These are phyloP conservation scores for Brassicogethes aeneus DNA, from an alignment of 2,888 invertebrate species.

Conservation along the genomic window DNA sequence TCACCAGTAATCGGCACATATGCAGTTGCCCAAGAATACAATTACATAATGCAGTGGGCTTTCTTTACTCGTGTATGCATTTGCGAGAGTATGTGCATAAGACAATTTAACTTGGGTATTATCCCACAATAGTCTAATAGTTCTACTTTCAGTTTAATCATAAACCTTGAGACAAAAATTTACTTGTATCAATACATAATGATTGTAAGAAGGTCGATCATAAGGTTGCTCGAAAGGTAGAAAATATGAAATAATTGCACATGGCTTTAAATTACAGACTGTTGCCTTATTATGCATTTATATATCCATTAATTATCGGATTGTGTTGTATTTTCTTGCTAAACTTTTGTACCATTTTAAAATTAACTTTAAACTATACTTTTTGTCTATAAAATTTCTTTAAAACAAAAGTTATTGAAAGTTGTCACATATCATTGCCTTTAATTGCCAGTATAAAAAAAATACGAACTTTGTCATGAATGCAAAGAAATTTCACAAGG, in stretches of 20 bases:
- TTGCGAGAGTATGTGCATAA: slow-evolving; percentile 2
- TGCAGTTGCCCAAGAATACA: neutral
- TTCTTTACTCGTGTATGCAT: slow-evolving; percentile 2
- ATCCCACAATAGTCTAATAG: slow-evolving; percentile 10
- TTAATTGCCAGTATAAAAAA: too few relatives aligned
- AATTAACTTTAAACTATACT: too few relatives aligned
- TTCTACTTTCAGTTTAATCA: slow-evolving; percentile 27
- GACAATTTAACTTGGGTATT: slow-evolving; percentile 6
- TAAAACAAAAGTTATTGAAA: too few relatives aligned
- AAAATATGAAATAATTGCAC: slow-evolving; percentile 24
- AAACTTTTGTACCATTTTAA: too few relatives aligned
- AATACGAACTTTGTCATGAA: too few relatives aligned
- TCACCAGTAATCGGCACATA: neutral
- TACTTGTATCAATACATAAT: slow-evolving; percentile 19
- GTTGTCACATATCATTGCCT: too few relatives aligned
- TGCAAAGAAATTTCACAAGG: too few relatives aligned
- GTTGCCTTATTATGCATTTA: neutral
- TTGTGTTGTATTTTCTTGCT: too few relatives aligned
- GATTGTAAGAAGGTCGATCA: slow-evolving; percentile 25
- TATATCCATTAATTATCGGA: neutral
- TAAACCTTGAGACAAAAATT: slow-evolving; percentile 30
- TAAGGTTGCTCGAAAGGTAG: slow-evolving; percentile 29
- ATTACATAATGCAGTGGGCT: neutral
- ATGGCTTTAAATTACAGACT: slow-evolving; percentile 5
- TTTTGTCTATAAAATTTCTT: too few relatives aligned